Percentiles rank a stretch among this genome's conserved stretches.
phyloP scores from a whole-genome alignment of 2,113 vertebrate species.

The Macroglossus sobrinus region DNA sequence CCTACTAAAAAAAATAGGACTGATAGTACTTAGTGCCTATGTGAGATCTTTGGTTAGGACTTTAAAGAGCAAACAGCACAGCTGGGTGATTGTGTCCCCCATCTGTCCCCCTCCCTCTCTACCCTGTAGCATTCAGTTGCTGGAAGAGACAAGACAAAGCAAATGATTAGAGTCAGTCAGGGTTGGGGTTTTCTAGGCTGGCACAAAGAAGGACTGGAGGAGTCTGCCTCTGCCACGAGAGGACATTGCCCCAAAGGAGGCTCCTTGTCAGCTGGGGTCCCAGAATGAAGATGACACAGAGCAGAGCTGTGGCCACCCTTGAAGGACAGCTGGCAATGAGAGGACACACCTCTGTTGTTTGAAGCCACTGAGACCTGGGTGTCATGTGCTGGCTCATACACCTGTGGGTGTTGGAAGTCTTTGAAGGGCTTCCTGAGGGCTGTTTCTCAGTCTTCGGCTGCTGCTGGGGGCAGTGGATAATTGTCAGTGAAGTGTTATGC shows the following conservation, averaged over 20 bases:
- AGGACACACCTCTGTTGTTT: background rate
- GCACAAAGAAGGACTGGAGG: background rate
- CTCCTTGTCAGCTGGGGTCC: background rate
- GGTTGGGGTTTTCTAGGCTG: background rate
- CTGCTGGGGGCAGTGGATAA: background rate
- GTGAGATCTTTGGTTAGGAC: background rate
- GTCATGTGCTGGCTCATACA: background rate
- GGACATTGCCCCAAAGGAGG: rapidly evolving
- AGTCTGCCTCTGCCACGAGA: background rate
- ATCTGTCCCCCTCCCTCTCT: too few relatives aligned
- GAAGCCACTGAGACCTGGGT: background rate
- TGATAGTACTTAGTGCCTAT: background rate
- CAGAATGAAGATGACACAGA: background rate
- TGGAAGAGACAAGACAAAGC: background rate
- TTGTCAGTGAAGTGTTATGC: background rate
- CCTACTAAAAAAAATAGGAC: background rate
- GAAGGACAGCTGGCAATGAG: background rate
- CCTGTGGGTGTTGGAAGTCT: background rate
- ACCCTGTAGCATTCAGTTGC: background rate
- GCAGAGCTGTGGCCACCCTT: background rate
- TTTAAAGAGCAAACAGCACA: background rate
- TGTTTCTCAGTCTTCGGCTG: background rate
- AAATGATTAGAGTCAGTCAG: background rate
- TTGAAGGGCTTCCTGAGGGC: background rate
- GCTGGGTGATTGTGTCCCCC: background rate